Percentiles rank a stretch among this genome's conserved stretches.
phyloP scores from a whole-genome alignment of 2,888 invertebrate species.

The Eupithecia inturbata region DNA sequence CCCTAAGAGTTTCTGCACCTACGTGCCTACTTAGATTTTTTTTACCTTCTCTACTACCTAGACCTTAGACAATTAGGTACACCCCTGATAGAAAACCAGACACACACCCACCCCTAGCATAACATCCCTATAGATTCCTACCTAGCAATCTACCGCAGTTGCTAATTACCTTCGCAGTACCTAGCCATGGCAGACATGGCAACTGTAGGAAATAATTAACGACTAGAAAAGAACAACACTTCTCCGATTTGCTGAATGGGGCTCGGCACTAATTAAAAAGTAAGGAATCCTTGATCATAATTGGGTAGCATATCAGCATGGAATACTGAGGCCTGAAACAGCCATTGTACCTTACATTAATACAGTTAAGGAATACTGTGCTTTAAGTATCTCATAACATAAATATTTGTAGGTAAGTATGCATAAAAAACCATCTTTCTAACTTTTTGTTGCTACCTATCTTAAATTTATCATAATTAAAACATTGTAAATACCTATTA shows the following conservation, averaged over 20 bases:
- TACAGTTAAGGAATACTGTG: too few species aligned
- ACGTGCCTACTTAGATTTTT: too few species aligned
- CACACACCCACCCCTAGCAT: not conserved
- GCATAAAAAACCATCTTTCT: too few species aligned
- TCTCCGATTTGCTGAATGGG: not conserved
- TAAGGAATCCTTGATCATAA: not conserved
- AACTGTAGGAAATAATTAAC: not conserved
- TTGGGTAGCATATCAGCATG: not conserved
- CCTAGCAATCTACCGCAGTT: not conserved
- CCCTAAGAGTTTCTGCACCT: too few species aligned
- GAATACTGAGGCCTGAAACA: not conserved
- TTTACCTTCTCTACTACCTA: too few species aligned
- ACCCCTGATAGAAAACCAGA: not conserved
- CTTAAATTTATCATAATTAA: too few species aligned
- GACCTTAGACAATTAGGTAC: too few species aligned
- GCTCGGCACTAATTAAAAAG: constrained; percentile 4
- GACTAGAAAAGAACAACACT: constrained; percentile 3
- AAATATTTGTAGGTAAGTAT: too few species aligned
- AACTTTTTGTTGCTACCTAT: too few species aligned
- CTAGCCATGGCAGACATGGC: not conserved
- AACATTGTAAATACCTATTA: too few species aligned
- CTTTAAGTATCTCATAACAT: not conserved
- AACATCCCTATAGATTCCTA: not conserved
- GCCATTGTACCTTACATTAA: too few species aligned
- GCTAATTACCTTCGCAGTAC: constrained; percentile 4